A percentile compares a stretch with the other conserved stretches of the same genome.
Evolutionary conservation across 2,797 vertebrate genomes (phyloP).

Genomic region (Sebastes cheni): DNA sequence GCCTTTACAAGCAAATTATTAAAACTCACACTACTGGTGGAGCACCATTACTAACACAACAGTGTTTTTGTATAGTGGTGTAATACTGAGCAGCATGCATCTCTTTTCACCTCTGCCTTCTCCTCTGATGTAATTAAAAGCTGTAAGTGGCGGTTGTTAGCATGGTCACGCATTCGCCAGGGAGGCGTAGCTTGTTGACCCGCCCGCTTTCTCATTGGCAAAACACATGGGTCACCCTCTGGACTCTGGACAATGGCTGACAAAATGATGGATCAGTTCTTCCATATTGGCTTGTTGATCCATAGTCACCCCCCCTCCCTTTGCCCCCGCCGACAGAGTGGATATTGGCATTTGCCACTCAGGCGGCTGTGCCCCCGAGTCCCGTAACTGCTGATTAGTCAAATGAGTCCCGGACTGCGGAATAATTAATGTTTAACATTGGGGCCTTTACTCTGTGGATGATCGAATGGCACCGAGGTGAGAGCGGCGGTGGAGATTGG

Average conservation of each 20-base stretch:
- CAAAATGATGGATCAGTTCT: slow-evolving; percentile 92
- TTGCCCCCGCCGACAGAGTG: slow-evolving; percentile 68
- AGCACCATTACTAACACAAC: slow-evolving; percentile 19
- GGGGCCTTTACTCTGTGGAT: slow-evolving; percentile 79
- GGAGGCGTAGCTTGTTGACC: slow-evolving; percentile 69
- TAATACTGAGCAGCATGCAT: background rate
- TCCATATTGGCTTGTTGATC: slow-evolving; percentile 90
- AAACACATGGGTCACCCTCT: slow-evolving; percentile 72
- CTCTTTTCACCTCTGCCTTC: slow-evolving; percentile 29
- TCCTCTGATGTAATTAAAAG: slow-evolving; percentile 64
- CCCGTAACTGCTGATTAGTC: slow-evolving; percentile 90
- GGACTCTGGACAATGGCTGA: slow-evolving; percentile 84
- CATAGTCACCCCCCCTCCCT: slow-evolving; percentile 73
- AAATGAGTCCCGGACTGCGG: slow-evolving; percentile 83
- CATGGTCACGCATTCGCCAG: slow-evolving; percentile 69
- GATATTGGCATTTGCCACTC: slow-evolving; percentile 97
- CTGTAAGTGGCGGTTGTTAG: slow-evolving; percentile 77
- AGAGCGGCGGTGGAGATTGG: slow-evolving; percentile 68
- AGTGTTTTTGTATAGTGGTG: slow-evolving; percentile 7
- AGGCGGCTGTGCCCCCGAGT: slow-evolving; percentile 77
- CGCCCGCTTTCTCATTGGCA: slow-evolving; percentile 81
- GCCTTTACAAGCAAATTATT: slow-evolving; percentile 47
- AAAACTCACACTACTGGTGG: slow-evolving; percentile 16
- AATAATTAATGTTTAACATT: slow-evolving; percentile 90
- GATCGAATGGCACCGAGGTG: slow-evolving; percentile 74